Evolutionary conservation across 1,140 invertebrate species (phyloP).

Genomic region (Neodiprion lecontei): DNA sequence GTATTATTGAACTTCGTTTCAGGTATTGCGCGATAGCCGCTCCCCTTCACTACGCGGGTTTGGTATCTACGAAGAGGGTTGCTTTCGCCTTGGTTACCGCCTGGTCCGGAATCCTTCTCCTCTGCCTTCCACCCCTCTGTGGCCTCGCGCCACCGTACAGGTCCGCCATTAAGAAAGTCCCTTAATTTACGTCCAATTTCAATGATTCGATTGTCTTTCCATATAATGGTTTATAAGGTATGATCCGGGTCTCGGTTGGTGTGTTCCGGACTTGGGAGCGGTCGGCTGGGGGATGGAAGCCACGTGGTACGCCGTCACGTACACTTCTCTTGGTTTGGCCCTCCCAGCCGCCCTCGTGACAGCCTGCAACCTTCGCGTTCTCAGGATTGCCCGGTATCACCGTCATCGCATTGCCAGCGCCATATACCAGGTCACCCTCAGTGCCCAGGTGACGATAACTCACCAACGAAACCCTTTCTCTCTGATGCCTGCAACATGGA

Average conservation of each 20-base stretch:
- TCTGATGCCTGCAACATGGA: conserved; percentile 67
- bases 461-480: conserved; percentile 78
- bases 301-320: conserved; percentile 69
- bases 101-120: conserved; percentile 60
- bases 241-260: conserved; percentile 66
- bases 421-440: conserved; percentile 83
- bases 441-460: conserved; percentile 83
- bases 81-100: conserved; percentile 56
- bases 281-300: conserved; percentile 59
- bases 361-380: conserved; percentile 75
- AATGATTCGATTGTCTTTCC: not conserved
- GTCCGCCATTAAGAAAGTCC: conserved; percentile 20
- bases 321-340: conserved; percentile 70
- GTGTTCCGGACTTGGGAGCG: conserved; percentile 71
- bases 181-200: too few relatives aligned
- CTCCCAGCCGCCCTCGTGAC: conserved; percentile 74
- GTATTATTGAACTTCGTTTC: conserved; percentile 18
- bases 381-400: conserved; percentile 82
- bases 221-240: conserved; percentile 45
- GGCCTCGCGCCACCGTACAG: conserved; percentile 56
- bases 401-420: conserved; percentile 83
- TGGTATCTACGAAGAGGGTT: conserved; percentile 71
- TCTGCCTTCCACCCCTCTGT: conserved; percentile 58
- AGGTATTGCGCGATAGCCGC: conserved; percentile 78
- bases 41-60: conserved; percentile 76